phyloP scores from a whole-genome alignment of 2,113 vertebrate species.

The Bubalus kerabau region DNA sequence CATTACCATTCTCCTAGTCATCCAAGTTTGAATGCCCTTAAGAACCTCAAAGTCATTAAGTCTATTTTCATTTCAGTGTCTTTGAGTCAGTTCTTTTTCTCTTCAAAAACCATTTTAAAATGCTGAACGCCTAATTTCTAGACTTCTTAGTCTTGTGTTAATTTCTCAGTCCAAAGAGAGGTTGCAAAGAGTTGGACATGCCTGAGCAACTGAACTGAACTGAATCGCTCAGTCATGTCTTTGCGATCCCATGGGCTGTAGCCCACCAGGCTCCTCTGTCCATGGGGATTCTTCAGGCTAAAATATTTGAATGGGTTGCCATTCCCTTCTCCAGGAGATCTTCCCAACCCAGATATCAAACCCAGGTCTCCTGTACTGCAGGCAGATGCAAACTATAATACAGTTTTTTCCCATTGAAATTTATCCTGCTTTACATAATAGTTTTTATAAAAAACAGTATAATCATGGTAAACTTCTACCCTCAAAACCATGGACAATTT shows the following conservation, averaged over 20 bases:
- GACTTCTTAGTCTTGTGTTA: not conserved
- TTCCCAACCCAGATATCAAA: not conserved
- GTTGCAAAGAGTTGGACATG: not conserved
- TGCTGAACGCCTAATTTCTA: not conserved
- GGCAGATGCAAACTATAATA: not conserved
- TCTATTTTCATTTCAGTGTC: not conserved
- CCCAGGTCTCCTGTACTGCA: not conserved
- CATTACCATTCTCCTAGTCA: not conserved
- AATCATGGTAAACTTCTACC: not conserved
- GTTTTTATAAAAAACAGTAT: not conserved
- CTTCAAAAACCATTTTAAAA: not conserved
- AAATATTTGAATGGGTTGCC: not conserved
- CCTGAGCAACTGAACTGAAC: not conserved
- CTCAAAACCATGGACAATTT: not conserved
- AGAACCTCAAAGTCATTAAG: not conserved
- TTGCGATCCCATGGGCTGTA: not conserved
- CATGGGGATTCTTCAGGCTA: not conserved
- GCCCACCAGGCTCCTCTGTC: not conserved
- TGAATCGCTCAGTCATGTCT: not conserved
- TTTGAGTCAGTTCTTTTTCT: not conserved
- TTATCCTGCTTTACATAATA: not conserved
- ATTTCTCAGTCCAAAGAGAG: not conserved
- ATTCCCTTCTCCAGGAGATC: not conserved
- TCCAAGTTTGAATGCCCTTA: not conserved
- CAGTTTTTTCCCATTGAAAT: not conserved